Evolutionary conservation across 2,888 invertebrate genomes (phyloP), one percentile per base, ranked within the genome.

Genomic region (Serrognathus titanus): DNA sequence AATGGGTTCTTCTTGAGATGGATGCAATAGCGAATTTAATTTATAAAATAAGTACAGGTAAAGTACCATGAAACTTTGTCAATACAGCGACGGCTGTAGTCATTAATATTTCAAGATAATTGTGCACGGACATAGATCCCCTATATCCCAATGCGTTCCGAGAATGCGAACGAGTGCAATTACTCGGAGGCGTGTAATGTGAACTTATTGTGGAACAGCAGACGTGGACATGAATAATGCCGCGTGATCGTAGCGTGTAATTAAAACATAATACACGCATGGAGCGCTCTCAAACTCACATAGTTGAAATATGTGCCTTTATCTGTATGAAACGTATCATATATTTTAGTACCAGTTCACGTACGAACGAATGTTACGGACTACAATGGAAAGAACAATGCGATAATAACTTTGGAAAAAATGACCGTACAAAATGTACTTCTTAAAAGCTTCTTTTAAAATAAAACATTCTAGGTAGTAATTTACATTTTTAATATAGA

Each of bases 141-240:
- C 49, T 53, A 59, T 58, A 51, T 37, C 43, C 59, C 57, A 60
- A 65, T 61, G 66, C 62, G 65, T 72, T 72, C 72, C 63, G 58
- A 67, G 73, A 72, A 73, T 60, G 67, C 69, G 70, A 74, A 74
- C 67, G 69, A 72, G 73, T 70, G 73, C 75, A 73, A 75, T 74
- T 73, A 70, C 71, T 69, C 62, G 66, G 64, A 71, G 69, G 71
- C 72, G 72, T 72, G 69, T 72, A 72, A 75, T 71, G 69, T 69
- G 71, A 73, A 73, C 72, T 74, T 73, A 73, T 74, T 72, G 74
- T 73, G 69, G 71, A 72, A 72, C 71, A 69, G 62, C 59, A 53
- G 66, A 65, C 75, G 74, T 75, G 75, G 67, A 73, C 71, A 75
- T 75, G 75, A 75, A 75, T 75, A 75, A 75, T 74, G 74, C 70